A percentile compares a stretch with the other conserved stretches of the same genome.
These are phyloP conservation scores for Periphyllus acericola DNA, from an alignment of 2,888 invertebrate species.

Conservation along the genomic window DNA sequence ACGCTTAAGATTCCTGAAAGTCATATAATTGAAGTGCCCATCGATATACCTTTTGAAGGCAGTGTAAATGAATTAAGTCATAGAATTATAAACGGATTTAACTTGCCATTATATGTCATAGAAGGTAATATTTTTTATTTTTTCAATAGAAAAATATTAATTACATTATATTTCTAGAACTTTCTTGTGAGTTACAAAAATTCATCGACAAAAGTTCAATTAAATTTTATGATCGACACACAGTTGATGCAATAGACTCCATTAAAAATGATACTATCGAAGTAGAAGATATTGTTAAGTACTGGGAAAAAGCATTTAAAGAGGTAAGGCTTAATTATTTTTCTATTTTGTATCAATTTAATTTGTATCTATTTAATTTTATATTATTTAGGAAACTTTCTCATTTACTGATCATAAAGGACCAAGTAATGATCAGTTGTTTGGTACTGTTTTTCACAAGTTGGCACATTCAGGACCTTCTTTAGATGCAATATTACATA, in stretches of 20 bases:
- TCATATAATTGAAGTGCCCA: constrained; percentile 73
- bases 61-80: constrained; percentile 75
- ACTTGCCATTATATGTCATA: constrained; percentile 77
- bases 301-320: constrained; percentile 83
- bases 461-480: constrained; percentile 83
- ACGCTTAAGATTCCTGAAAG: constrained; percentile 71
- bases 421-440: constrained; percentile 85
- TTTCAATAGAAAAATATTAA: constrained; percentile 13
- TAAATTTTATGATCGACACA: constrained; percentile 75
- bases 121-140: constrained; percentile 69
- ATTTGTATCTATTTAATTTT: constrained; percentile 26
- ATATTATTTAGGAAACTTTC: constrained; percentile 75
- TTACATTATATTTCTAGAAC: constrained; percentile 68
- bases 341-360: not conserved
- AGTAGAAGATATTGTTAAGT: constrained; percentile 79
- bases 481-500: constrained; percentile 85
- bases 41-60: constrained; percentile 73
- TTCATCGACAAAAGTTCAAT: constrained; percentile 77
- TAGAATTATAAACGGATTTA: constrained; percentile 75
- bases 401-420: constrained; percentile 85
- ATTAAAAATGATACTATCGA: constrained; percentile 75
- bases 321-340: constrained; percentile 68
- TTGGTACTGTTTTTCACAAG: constrained; percentile 85
- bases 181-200: constrained; percentile 72
- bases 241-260: constrained; percentile 73